Conservation (phyloP, 2,113 vertebrate genomes). For the Coregonus clupeaformis region DNA sequence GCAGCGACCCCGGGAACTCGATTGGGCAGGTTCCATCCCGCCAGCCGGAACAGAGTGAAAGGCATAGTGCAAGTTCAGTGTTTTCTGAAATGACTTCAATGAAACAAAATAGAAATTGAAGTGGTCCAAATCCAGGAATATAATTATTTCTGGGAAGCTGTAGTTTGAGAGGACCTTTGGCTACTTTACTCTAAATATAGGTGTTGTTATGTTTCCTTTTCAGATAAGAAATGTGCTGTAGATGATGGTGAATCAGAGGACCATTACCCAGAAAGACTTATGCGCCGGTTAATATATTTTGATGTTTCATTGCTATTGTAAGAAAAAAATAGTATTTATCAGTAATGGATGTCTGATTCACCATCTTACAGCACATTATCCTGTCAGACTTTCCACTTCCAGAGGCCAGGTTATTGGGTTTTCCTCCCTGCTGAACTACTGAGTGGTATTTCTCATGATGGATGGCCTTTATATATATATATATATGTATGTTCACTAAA, state of each 20-base stretch:
- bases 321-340: too few relatives aligned
- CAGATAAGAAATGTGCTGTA: too few relatives aligned
- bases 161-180: too few relatives aligned
- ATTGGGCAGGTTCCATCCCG: too few relatives aligned
- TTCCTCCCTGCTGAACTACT: not conserved
- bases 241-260: too few relatives aligned
- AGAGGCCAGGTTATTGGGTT: not conserved
- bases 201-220: too few relatives aligned
- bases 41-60: not conserved
- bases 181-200: too few relatives aligned
- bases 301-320: too few relatives aligned
- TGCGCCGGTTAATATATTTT: too few relatives aligned
- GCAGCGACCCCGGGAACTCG: constrained; percentile 12
- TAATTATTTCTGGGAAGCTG: not conserved
- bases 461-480: not conserved
- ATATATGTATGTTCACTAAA: not conserved
- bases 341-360: not conserved
- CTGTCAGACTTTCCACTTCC: not conserved
- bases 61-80: not conserved
- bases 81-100: not conserved
- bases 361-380: not conserved
- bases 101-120: not conserved
- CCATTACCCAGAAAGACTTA: too few relatives aligned
- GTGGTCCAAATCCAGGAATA: not conserved
- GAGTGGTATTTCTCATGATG: not conserved